phyloP scores from a whole-genome alignment of 1,140 invertebrate species.

The Globodera ellingtonae region DNA sequence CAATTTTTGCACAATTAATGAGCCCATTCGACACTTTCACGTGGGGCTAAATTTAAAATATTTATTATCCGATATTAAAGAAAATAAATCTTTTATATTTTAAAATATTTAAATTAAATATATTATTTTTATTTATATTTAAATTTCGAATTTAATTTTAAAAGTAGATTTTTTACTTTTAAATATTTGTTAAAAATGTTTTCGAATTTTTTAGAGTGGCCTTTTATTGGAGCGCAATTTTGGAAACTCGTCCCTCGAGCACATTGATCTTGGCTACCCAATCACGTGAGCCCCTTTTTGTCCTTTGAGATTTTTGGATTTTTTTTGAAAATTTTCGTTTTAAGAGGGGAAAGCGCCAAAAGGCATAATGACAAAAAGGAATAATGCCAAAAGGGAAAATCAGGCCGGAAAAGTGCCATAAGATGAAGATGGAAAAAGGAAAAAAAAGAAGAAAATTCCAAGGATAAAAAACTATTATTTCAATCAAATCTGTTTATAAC shows the following conservation, averaged over 20 bases:
- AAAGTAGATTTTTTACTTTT: not conserved
- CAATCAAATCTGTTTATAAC: no score
- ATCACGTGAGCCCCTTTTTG: constrained; percentile 51
- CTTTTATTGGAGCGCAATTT: constrained; percentile 50
- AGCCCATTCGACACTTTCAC: constrained; percentile 64
- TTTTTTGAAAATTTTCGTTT: no score
- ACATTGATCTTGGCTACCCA: constrained; percentile 63
- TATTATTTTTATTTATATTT: not conserved
- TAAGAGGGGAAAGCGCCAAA: no score
- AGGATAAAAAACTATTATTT: no score
- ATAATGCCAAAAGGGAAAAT: no score
- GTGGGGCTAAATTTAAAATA: constrained; percentile 43
- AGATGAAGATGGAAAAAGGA: no score
- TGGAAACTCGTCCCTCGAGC: constrained; percentile 42
- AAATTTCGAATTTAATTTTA: not conserved
- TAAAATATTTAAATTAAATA: not conserved
- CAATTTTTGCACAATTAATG: constrained; percentile 62
- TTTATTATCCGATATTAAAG: not conserved
- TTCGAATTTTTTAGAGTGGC: constrained; percentile 46
- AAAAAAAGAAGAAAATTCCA: no score
- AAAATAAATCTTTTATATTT: not conserved
- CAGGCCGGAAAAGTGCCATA: no score
- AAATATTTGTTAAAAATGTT: constrained; percentile 10
- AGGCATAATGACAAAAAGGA: no score
- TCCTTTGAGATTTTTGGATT: no score